Evolutionary conservation across 2,888 invertebrate genomes (phyloP).

Genomic region (Meiosimyza platycephala): DNA sequence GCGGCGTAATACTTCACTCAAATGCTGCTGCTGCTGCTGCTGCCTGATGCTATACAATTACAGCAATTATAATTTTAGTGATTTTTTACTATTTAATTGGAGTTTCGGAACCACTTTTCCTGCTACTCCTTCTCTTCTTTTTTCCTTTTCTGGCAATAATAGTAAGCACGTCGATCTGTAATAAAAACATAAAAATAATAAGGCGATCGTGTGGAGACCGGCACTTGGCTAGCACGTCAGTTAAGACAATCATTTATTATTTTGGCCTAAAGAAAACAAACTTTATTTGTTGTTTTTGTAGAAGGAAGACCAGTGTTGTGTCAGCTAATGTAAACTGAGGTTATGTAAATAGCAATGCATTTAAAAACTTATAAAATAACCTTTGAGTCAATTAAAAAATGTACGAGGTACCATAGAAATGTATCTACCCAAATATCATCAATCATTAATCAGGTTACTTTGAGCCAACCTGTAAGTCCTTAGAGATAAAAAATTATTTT

Average conservation of each 20-base stretch:
- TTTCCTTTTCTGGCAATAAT: background rate
- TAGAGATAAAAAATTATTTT: too few relatives aligned
- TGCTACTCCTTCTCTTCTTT: background rate
- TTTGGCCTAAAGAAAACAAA: constrained; percentile 5
- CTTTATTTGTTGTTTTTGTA: too few relatives aligned
- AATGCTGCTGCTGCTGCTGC: background rate
- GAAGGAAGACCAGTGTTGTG: too few relatives aligned
- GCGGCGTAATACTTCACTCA: constrained; percentile 23
- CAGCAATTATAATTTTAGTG: constrained; percentile 40
- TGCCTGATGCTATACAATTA: constrained; percentile 36
- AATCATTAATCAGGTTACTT: too few relatives aligned
- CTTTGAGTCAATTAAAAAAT: too few relatives aligned
- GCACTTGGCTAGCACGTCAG: constrained; percentile 30
- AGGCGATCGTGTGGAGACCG: constrained; percentile 35
- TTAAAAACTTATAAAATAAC: too few relatives aligned
- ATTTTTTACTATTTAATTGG: constrained; percentile 44
- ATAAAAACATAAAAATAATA: constrained; percentile 33
- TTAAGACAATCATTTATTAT: constrained; percentile 18
- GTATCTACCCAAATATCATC: too few relatives aligned
- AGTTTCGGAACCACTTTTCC: background rate
- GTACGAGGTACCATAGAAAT: too few relatives aligned
- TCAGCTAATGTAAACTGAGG: too few relatives aligned
- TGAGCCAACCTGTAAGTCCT: too few relatives aligned
- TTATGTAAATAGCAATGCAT: too few relatives aligned
- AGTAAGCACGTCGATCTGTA: constrained; percentile 9